Evolutionary conservation across 92 coral and sea anemone genomes (phyloP).

Genomic region (Zoanthus sociatus): DNA sequence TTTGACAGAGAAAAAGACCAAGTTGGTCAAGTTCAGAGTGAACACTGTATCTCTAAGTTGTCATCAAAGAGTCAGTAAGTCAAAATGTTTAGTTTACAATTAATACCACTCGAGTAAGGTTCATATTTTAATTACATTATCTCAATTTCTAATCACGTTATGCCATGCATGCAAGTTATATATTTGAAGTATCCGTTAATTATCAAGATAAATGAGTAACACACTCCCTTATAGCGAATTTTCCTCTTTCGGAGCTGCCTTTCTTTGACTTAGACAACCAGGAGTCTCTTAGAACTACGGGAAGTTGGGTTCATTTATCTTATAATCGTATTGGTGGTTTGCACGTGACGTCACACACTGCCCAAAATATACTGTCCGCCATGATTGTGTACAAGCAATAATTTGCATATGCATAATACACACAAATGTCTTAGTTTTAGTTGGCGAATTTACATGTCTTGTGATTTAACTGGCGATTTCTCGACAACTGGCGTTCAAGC

Average conservation of each 20-base stretch:
- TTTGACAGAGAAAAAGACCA: too few species aligned
- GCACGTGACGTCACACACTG: too few species aligned
- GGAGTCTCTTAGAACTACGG: neutral
- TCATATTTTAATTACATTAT: neutral
- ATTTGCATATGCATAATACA: too few species aligned
- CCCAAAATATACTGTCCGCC: too few species aligned
- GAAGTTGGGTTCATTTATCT: neutral
- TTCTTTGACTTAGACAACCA: neutral
- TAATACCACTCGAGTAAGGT: neutral
- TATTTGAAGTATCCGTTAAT: neutral
- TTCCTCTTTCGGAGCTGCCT: neutral
- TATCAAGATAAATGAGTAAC: neutral
- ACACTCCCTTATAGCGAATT: neutral
- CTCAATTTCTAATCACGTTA: neutral
- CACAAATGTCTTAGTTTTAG: too few species aligned
- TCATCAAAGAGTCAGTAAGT: neutral
- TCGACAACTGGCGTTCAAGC: too few species aligned
- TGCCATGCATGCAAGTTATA: neutral
- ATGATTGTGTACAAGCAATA: too few species aligned
- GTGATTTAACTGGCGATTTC: too few species aligned
- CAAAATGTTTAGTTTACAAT: too few species aligned
- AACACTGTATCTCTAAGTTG: too few species aligned
- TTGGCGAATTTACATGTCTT: too few species aligned
- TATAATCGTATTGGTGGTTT: neutral
- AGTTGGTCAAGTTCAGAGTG: too few species aligned